A percentile compares a stretch with the other conserved stretches of the same genome.
These are phyloP conservation scores for Ladona fulva DNA, from an alignment of 1,140 invertebrate species.

Conservation along the genomic window DNA sequence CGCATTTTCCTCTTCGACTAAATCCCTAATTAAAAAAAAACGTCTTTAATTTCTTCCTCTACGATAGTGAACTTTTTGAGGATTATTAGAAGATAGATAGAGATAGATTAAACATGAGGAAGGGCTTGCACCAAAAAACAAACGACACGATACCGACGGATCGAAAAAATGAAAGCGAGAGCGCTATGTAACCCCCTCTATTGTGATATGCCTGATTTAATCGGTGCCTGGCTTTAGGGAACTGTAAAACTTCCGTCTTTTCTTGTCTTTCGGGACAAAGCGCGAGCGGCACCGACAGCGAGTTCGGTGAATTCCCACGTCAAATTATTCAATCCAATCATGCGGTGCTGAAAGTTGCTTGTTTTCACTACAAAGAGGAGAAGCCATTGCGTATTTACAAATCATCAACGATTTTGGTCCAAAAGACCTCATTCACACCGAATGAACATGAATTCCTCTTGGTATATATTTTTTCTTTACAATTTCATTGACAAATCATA, in stretches of 20 bases:
- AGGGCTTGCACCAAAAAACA: background rate
- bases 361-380: background rate
- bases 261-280: background rate
- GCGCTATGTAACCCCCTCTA: background rate
- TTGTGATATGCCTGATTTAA: background rate
- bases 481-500: background rate
- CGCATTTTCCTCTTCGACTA: slow-evolving; percentile 8
- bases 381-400: slow-evolving; percentile 5
- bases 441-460: background rate
- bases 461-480: background rate
- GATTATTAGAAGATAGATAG: background rate
- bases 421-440: background rate
- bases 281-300: no score
- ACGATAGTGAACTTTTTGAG: background rate
- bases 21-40: background rate
- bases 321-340: background rate
- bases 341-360: background rate
- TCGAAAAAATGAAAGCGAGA: background rate
- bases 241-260: background rate
- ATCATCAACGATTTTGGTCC: background rate
- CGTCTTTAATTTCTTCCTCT: background rate
- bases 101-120: background rate
- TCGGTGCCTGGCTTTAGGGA: background rate
- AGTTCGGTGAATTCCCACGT: no score
- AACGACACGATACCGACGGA: background rate